Conservation (phyloP, 2,888 invertebrate species). For the Tipula confusa region DNA sequence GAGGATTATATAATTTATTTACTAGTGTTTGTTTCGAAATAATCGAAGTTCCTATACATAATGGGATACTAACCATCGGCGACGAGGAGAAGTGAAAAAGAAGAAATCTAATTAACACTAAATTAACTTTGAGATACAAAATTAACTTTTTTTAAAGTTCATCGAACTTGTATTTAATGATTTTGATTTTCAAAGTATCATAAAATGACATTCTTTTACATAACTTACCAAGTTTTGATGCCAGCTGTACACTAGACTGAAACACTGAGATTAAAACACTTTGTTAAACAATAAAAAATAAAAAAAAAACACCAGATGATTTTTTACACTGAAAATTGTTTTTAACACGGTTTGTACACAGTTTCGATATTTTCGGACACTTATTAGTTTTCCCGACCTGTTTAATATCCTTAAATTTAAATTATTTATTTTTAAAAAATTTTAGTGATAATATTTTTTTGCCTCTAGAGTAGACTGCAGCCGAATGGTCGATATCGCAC, state of each 20-base stretch:
- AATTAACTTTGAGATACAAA: not conserved
- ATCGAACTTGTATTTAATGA: not conserved
- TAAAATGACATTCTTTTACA: not conserved
- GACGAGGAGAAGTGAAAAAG: not conserved
- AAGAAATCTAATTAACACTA: not conserved
- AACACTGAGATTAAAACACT: not conserved
- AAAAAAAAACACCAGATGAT: not conserved
- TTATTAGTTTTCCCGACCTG: not conserved
- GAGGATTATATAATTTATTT: not conserved
- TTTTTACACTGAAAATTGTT: not conserved
- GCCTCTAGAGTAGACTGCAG: not conserved
- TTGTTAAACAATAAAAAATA: not conserved
- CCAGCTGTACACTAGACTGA: not conserved
- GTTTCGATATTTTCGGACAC: not conserved
- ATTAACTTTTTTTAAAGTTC: not conserved
- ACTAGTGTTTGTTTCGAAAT: not conserved
- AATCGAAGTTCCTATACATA: not conserved
- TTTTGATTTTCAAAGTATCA: not conserved
- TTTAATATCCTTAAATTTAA: not conserved
- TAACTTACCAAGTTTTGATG: not conserved
- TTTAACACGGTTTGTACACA: not conserved
- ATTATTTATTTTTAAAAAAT: not conserved
- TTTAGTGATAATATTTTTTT: not conserved
- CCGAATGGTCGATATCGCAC: not conserved
- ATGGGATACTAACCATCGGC: not conserved